phyloP scores from a whole-genome alignment of 2,113 vertebrate genomes.

The Romanogobio albipinnatus region DNA sequence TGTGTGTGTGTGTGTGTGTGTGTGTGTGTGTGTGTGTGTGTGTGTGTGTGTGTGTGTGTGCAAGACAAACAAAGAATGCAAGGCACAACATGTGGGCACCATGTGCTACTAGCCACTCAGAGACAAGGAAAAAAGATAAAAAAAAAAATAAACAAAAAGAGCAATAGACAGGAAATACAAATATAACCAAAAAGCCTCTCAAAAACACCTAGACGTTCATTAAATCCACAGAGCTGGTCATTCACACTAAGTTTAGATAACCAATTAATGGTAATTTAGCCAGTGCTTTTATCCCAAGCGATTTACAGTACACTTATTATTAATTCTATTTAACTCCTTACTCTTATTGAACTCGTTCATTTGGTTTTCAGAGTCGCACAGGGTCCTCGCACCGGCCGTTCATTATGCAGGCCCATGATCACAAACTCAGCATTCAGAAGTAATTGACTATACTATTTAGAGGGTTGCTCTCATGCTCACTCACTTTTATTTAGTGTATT shows the following conservation, averaged over 20 bases:
- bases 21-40: conserved; percentile 3
- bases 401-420: no score
- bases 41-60: no score
- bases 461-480: no score
- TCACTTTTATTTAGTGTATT: no score
- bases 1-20: conserved; percentile 19
- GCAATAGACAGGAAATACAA: background rate
- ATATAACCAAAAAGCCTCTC: conserved; percentile 17
- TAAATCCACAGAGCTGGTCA: background rate
- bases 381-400: no score
- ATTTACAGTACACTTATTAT: background rate
- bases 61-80: conserved; percentile 55
- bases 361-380: no score
- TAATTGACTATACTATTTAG: no score
- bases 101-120: conserved; percentile 59
- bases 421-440: no score
- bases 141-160: no score
- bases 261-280: background rate
- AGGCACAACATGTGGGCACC: conserved; percentile 63
- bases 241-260: background rate
- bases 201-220: background rate
- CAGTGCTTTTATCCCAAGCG: background rate
- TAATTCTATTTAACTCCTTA: no score
- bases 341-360: no score
- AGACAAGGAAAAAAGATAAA: conserved; percentile 48